Percentiles rank a stretch among this genome's conserved stretches.
Evolutionary conservation across 2,888 invertebrate genomes (phyloP).

Genomic region (Drosophila macrospina): DNA sequence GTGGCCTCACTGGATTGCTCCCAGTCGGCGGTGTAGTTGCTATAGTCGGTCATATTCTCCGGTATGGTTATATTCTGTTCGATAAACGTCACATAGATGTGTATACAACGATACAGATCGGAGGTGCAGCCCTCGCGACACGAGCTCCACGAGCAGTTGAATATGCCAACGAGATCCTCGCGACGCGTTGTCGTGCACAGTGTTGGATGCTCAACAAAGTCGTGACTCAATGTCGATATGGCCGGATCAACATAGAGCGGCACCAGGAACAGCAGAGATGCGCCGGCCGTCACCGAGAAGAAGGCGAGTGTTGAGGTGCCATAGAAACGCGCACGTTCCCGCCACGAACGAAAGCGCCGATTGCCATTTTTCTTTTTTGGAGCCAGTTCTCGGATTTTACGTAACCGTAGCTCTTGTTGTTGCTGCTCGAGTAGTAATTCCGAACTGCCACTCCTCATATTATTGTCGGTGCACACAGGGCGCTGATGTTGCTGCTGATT

Average conservation of each 20-base stretch:
- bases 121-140: conserved; percentile 96
- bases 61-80: conserved; percentile 85
- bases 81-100: conserved; percentile 88
- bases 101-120: conserved; percentile 89
- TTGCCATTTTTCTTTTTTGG: conserved; percentile 86
- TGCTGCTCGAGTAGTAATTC: conserved; percentile 91
- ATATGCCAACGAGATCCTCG: conserved; percentile 93
- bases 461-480: conserved; percentile 85
- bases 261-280: conserved; percentile 90
- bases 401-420: conserved; percentile 89
- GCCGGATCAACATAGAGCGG: conserved; percentile 94
- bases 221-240: conserved; percentile 94
- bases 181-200: conserved; percentile 93
- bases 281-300: conserved; percentile 90
- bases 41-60: conserved; percentile 84
- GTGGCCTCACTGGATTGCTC: conserved; percentile 86
- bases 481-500: conserved; percentile 79
- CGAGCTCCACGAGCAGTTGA: conserved; percentile 96
- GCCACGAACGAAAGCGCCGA: conserved; percentile 87
- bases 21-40: conserved; percentile 84
- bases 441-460: conserved; percentile 92
- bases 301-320: conserved; percentile 90
- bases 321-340: conserved; percentile 90
- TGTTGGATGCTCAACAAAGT: conserved; percentile 93
- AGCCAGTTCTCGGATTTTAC: conserved; percentile 88